These are phyloP conservation scores for Tinamus guttatus DNA, from an alignment of 2,113 vertebrate species.

Conservation along the genomic window DNA sequence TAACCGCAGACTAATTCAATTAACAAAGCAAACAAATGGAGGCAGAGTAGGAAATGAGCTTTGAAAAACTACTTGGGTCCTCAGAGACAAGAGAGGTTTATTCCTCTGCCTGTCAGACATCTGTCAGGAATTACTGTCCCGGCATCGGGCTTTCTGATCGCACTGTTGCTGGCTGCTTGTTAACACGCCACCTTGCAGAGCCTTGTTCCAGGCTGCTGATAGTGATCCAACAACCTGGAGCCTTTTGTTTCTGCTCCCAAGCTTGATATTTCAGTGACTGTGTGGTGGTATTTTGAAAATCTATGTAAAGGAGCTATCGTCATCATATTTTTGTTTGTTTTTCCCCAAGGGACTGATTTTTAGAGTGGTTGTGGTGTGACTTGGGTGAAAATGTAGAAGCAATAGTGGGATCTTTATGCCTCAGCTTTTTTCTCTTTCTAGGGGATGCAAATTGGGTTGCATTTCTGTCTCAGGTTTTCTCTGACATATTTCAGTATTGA, in stretches of 20 bases:
- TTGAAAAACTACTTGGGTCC: neutral
- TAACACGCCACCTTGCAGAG: neutral
- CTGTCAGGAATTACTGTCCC: neutral
- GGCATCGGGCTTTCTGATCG: neutral
- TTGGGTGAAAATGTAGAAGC: neutral
- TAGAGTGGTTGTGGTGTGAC: neutral
- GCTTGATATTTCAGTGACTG: neutral
- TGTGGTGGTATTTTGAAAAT: neutral
- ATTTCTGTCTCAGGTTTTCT: neutral
- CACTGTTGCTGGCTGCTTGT: neutral
- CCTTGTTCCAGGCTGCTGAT: neutral
- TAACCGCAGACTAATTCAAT: neutral
- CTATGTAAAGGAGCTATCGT: neutral
- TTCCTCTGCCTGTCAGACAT: neutral
- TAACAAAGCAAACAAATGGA: neutral
- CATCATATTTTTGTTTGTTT: neutral
- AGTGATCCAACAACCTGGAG: neutral
- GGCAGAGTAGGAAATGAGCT: neutral
- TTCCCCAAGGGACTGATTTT: neutral
- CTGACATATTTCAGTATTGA: neutral
- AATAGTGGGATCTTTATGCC: neutral
- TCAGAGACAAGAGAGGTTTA: neutral
- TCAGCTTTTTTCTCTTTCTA: neutral
- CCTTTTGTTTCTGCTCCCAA: neutral
- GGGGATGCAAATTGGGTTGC: neutral